phyloP scores from a whole-genome alignment of 2,888 invertebrate genomes.

The Polyommatus iphigenia region DNA sequence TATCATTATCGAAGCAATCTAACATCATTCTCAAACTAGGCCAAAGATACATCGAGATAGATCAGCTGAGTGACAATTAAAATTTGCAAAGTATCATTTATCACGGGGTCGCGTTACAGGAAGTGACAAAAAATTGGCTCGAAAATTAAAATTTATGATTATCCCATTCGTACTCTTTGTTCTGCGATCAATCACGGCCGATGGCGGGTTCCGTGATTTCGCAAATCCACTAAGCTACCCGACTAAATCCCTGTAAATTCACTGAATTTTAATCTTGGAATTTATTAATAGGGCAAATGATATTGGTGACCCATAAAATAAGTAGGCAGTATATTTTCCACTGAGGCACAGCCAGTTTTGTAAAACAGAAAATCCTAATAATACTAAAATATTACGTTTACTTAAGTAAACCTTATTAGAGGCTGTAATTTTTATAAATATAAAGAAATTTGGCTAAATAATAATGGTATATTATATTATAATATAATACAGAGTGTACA shows the following conservation, averaged over 20 bases:
- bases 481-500: too few species aligned
- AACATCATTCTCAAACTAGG: conserved; percentile 9
- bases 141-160: conserved; percentile 24
- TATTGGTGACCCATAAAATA: neutral
- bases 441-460: too few species aligned
- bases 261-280: neutral
- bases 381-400: too few species aligned
- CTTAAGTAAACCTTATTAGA: too few species aligned
- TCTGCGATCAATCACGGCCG: conserved; percentile 10
- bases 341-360: neutral
- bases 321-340: neutral
- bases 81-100: conserved; percentile 9
- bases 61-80: neutral
- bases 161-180: conserved; percentile 13
- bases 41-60: neutral
- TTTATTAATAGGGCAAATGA: neutral
- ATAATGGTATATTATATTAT: too few species aligned
- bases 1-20: neutral
- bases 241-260: conserved; percentile 8
- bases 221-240: conserved; percentile 8
- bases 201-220: conserved; percentile 4
- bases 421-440: too few species aligned
- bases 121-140: conserved; percentile 10
- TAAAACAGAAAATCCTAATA: too few species aligned
- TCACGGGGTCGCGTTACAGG: neutral